Evolutionary conservation across 2,888 invertebrate species (phyloP).

Genomic region (Hyppa rectilinea): DNA sequence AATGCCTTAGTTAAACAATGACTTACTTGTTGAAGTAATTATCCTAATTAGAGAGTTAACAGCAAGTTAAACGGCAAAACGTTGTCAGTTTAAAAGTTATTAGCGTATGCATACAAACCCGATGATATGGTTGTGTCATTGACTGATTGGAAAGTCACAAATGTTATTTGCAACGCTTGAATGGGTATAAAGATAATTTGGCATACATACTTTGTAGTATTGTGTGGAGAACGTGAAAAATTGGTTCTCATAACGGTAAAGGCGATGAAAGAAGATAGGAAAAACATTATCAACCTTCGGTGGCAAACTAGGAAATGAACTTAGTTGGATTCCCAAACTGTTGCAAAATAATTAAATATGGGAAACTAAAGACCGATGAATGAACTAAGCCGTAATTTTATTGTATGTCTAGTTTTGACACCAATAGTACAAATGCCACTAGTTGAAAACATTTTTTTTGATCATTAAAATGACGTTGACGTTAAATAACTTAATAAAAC

Average conservation of each 20-base stretch:
- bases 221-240: conserved; percentile 24
- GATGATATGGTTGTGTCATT: conserved; percentile 63
- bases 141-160: conserved; percentile 63
- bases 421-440: neutral
- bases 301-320: neutral
- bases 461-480: neutral
- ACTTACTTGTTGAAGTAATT: conserved; percentile 59
- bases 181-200: conserved; percentile 59
- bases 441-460: neutral
- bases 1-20: conserved; percentile 52
- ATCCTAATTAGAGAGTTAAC: conserved; percentile 58
- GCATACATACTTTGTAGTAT: conserved; percentile 28
- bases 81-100: conserved; percentile 59
- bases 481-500: neutral
- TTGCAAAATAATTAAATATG: neutral
- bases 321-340: neutral
- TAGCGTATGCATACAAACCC: conserved; percentile 59
- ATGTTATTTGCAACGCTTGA: conserved; percentile 63
- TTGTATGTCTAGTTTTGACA: neutral
- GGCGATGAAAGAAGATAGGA: neutral
- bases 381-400: neutral
- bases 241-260: conserved; percentile 29
- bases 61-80: conserved; percentile 47
- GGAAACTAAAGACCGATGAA: neutral
- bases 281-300: neutral